These are phyloP conservation scores for Drosophila pruinosa DNA, from an alignment of 1,140 invertebrate genomes.

Conservation along the genomic window DNA sequence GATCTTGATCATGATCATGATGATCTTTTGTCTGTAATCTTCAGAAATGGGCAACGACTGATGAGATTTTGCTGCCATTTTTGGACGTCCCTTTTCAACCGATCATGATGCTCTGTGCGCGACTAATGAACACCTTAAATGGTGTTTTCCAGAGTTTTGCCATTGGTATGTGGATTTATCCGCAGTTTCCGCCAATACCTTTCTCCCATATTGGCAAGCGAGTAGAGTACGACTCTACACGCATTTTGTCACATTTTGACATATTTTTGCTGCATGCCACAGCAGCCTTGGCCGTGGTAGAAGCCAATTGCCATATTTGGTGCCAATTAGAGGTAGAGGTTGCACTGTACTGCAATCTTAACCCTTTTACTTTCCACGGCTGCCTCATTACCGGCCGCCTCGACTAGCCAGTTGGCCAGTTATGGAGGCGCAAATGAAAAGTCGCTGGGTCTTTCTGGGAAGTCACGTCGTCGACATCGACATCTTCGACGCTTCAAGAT, in stretches of 20 bases:
- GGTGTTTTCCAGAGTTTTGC: constrained; percentile 30
- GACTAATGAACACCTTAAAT: constrained; percentile 79
- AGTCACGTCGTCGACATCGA: constrained; percentile 60
- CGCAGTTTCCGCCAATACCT: constrained; percentile 24
- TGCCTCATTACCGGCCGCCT: constrained; percentile 1
- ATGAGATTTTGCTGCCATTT: constrained; percentile 76
- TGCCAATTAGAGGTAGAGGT: constrained; percentile 75
- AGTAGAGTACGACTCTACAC: constrained; percentile 43
- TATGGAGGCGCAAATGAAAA: constrained; percentile 71
- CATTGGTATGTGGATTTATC: constrained; percentile 55
- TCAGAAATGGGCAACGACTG: constrained; percentile 52
- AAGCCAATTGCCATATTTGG: constrained; percentile 63
- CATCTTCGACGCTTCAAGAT: constrained; percentile 48
- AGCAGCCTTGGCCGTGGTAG: constrained; percentile 49
- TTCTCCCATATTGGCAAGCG: constrained; percentile 6
- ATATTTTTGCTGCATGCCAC: constrained; percentile 60
- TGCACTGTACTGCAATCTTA: constrained; percentile 2
- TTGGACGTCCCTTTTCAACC: constrained; percentile 62
- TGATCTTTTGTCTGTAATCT: constrained; percentile 56
- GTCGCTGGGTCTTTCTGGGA: constrained; percentile 51
- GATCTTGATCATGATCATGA: constrained; percentile 29
- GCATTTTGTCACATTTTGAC: constrained; percentile 81
- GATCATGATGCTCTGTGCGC: constrained; percentile 12
- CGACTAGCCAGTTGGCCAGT: constrained; percentile 45
- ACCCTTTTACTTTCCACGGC: constrained; percentile 65